Evolutionary conservation across 2,113 vertebrate species (phyloP).

Genomic region (Neodon shergylaensis): DNA sequence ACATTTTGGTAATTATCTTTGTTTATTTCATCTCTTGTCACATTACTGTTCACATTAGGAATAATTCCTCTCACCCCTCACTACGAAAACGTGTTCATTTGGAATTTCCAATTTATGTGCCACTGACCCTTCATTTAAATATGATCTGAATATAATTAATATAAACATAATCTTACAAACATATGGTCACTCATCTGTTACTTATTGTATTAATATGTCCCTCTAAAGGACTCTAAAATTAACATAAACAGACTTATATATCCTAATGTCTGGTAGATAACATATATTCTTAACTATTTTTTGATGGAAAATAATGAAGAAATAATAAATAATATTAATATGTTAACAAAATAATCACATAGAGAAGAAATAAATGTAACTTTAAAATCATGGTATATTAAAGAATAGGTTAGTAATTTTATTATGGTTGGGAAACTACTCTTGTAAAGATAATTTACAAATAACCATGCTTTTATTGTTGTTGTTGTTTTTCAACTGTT

Average conservation of each 20-base stretch:
- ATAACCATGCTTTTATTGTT: background rate
- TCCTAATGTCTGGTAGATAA: conserved; percentile 77
- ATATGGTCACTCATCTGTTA: conserved; percentile 86
- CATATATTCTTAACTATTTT: conserved; percentile 77
- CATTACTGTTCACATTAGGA: conserved; percentile 72
- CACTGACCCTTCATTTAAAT: conserved; percentile 81
- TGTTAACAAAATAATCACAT: background rate
- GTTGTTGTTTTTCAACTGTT: background rate
- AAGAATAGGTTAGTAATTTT: background rate
- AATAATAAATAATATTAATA: background rate
- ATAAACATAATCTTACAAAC: conserved; percentile 84
- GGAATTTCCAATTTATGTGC: conserved; percentile 71
- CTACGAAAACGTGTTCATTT: conserved; percentile 72
- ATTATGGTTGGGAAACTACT: background rate
- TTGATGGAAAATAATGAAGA: conserved; percentile 75
- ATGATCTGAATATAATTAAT: conserved; percentile 82
- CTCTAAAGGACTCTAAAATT: conserved; percentile 79
- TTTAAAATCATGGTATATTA: background rate
- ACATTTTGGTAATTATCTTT: conserved; percentile 69
- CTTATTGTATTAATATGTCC: conserved; percentile 82
- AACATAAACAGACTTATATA: conserved; percentile 77
- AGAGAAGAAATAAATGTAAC: background rate
- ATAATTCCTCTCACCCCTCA: conserved; percentile 69
- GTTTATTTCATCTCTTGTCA: conserved; percentile 65
- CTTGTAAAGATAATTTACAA: conserved; percentile 31